phyloP scores from a whole-genome alignment of 2,113 vertebrate genomes.

The Platichthys flesus region DNA sequence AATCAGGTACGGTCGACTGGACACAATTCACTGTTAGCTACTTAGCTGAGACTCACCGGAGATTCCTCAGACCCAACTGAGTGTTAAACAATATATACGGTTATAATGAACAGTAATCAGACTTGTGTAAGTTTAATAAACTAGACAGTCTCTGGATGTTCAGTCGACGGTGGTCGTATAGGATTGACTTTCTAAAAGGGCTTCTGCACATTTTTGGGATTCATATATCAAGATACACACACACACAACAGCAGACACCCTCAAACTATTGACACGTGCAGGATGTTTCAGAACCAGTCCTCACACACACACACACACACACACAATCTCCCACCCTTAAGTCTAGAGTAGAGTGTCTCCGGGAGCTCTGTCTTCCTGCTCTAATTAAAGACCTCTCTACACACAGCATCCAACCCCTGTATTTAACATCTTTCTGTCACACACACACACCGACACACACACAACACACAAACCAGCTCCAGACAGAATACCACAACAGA shows the following conservation, averaged over 20 bases:
- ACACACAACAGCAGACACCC: constrained; percentile 3
- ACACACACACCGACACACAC: constrained; percentile 38
- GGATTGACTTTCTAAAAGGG: neutral
- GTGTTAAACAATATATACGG: constrained; percentile 26
- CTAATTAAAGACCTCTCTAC: constrained; percentile 80
- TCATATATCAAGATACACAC: constrained; percentile 6
- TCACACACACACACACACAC: constrained; percentile 7
- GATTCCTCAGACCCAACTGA: constrained; percentile 38
- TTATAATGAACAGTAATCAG: constrained; percentile 19
- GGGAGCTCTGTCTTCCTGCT: constrained; percentile 79
- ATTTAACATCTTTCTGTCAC: constrained; percentile 69
- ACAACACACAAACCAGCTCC: constrained; percentile 37
- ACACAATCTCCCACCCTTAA: constrained; percentile 12
- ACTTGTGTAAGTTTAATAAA: constrained; percentile 6
- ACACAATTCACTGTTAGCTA: constrained; percentile 9
- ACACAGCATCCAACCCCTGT: constrained; percentile 72
- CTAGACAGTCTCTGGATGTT: neutral
- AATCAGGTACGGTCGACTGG: constrained; percentile 21
- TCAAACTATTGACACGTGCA: constrained; percentile 35
- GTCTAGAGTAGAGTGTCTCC: constrained; percentile 67
- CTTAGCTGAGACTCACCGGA: constrained; percentile 21
- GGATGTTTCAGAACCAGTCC: constrained; percentile 27
- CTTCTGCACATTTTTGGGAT: neutral
- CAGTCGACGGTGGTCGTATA: neutral
- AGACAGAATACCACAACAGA: constrained; percentile 63